A percentile compares a stretch with the other conserved stretches of the same genome.
Evolutionary conservation across 2,113 vertebrate genomes (phyloP).

Genomic region (Carettochelys insculpta): DNA sequence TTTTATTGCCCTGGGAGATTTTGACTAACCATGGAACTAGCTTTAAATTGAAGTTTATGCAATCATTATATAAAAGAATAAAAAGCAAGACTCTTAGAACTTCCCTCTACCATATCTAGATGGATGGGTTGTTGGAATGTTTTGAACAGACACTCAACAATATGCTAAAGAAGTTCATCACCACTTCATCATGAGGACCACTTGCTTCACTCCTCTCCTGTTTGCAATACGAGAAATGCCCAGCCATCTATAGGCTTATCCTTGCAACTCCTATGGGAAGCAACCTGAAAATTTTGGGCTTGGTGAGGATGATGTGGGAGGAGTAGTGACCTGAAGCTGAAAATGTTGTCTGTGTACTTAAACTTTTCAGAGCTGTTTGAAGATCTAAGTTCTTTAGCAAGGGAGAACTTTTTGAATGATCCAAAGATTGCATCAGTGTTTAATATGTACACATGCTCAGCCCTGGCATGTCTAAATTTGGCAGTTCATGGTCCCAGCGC

Average conservation of each 20-base stretch:
- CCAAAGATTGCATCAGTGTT: background rate
- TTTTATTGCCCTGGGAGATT: background rate
- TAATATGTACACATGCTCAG: too few species aligned
- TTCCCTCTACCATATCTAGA: background rate
- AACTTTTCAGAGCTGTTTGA: background rate
- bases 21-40: background rate
- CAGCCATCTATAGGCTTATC: too few species aligned
- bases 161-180: background rate
- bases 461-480: too few species aligned
- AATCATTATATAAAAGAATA: background rate
- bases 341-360: background rate
- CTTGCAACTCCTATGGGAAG: background rate
- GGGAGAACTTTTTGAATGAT: background rate
- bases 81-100: background rate
- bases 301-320: background rate
- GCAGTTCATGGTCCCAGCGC: too few species aligned
- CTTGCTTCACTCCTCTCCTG: background rate
- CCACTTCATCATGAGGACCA: background rate
- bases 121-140: background rate
- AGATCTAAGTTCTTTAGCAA: background rate
- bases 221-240: background rate
- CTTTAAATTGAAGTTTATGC: background rate
- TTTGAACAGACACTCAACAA: background rate
- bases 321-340: background rate
- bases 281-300: background rate